Conservation (phyloP, 2,888 invertebrate genomes). For the Cheilosia soror region DNA sequence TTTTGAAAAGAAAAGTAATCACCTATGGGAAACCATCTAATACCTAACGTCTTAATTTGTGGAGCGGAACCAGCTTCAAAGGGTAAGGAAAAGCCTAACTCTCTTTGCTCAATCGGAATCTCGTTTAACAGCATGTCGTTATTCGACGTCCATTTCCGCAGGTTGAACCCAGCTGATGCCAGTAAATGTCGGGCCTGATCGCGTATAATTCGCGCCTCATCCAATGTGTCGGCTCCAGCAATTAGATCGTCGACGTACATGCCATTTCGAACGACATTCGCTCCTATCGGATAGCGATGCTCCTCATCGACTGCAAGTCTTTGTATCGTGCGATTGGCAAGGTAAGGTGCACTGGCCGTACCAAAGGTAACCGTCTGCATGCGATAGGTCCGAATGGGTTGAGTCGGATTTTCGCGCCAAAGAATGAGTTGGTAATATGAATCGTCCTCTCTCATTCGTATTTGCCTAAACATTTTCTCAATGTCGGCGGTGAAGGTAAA, state of each 20-base stretch:
- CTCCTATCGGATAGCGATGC: conserved; percentile 53
- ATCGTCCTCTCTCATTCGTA: conserved; percentile 7
- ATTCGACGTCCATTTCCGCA: conserved; percentile 30
- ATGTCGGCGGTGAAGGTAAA: conserved; percentile 74
- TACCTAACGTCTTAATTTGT: conserved; percentile 8
- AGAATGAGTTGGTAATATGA: conserved; percentile 47
- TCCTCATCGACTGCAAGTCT: conserved; percentile 44
- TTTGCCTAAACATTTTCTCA: conserved; percentile 50
- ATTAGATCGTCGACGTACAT: conserved; percentile 63
- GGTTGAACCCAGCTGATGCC: conserved; percentile 21
- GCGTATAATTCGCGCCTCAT: conserved; percentile 12
- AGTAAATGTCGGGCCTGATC: conserved; percentile 20
- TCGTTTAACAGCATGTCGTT: not conserved
- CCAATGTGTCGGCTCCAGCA: conserved; percentile 43
- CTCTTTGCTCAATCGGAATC: conserved; percentile 16
- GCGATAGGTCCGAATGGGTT: conserved; percentile 11
- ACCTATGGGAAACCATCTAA: not conserved
- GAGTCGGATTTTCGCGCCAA: conserved; percentile 18
- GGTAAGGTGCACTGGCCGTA: conserved; percentile 11
- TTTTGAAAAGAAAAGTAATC: conserved; percentile 23
- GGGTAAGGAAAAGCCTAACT: conserved; percentile 8
- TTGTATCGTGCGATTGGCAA: conserved; percentile 33
- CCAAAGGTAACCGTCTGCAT: conserved; percentile 28
- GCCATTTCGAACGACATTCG: conserved; percentile 11
- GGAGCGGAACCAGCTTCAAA: not conserved